Evolutionary conservation across 2,113 vertebrate species (phyloP), one percentile per base, ranked within the genome.

Genomic region (Balaeniceps rex): DNA sequence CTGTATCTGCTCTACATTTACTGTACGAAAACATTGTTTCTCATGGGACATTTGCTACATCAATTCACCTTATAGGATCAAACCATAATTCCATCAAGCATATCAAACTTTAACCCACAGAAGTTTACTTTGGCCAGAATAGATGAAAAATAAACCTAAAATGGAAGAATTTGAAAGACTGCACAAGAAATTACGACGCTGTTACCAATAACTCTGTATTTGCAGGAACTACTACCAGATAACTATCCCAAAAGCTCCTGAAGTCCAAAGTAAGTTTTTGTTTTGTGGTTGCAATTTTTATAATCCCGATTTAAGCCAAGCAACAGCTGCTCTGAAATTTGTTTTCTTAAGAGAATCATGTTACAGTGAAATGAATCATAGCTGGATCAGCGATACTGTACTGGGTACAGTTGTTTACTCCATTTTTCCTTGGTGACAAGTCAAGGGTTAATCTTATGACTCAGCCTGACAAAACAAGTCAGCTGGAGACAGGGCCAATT

Each of bases 371-470:
- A 97, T 97, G 97, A 93, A 94, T 97, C 96, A 95, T 95, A 91
- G 80, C 90, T 70, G 94, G 95, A 97, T 96, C 94, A 97, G 90
- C 6, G 58, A 96, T 96, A 96, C 91, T 94, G 94, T 94, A 96
- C 87, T 63, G 93, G 90, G 91, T 83, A 97, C 98, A 97, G 96
- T 97, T 98, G 97, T 98, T 98, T 98, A 97, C 97, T 97, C 83
- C 86, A 61, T 92, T 77, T 94, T 94, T 93, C 95, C 88, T 83
- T 95, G 97, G 96, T 96, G 97, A 97, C 94, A 97, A 97, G 96
- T 98, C 97, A 98, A 98, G 98, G 98, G 98, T 98, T 98, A 98
- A 98, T 98, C 98, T 97, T 88, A 93, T 98, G 96, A 98, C 96
- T 98, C 97, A 95, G 97, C 86, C 96, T 98, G 97, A 98, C 97